Percentiles rank a stretch among this genome's conserved stretches.
Conservation (phyloP, 2,797 vertebrate genomes). For the Pteropus rufus region DNA sequence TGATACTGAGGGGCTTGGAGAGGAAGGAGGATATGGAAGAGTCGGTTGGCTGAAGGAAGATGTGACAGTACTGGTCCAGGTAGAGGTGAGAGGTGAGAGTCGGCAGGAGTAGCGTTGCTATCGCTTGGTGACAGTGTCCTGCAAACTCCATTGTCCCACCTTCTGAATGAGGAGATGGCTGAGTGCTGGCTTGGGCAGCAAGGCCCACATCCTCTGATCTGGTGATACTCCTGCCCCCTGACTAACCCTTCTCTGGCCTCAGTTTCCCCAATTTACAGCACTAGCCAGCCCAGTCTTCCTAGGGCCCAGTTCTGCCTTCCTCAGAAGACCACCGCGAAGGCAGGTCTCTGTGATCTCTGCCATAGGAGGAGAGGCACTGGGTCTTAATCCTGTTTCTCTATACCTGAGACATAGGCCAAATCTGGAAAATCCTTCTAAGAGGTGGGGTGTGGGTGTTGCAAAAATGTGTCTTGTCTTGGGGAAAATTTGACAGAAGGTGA, state of each 20-base stretch:
- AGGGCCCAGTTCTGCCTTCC: neutral
- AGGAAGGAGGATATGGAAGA: neutral
- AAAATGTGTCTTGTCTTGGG: neutral
- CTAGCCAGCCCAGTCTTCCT: neutral
- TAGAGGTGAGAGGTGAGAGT: neutral
- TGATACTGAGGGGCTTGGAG: neutral
- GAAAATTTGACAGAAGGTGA: neutral
- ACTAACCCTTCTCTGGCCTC: neutral
- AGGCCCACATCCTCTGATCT: neutral
- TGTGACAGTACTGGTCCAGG: neutral
- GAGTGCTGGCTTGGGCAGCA: neutral
- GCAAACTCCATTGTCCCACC: neutral
- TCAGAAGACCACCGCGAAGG: neutral
- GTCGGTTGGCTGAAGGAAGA: neutral
- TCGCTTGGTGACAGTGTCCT: neutral
- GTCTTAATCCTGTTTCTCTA: neutral
- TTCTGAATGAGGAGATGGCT: neutral
- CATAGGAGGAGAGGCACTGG: neutral
- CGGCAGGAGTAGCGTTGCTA: rapidly evolving
- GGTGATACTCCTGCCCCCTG: neutral
- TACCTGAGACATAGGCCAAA: neutral
- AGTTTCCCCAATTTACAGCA: neutral
- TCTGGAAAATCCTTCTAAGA: neutral
- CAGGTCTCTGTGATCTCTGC: neutral
- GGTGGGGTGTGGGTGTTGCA: neutral